These are phyloP conservation scores for Smithornis capensis DNA, from an alignment of 2,113 vertebrate species.

Conservation along the genomic window DNA sequence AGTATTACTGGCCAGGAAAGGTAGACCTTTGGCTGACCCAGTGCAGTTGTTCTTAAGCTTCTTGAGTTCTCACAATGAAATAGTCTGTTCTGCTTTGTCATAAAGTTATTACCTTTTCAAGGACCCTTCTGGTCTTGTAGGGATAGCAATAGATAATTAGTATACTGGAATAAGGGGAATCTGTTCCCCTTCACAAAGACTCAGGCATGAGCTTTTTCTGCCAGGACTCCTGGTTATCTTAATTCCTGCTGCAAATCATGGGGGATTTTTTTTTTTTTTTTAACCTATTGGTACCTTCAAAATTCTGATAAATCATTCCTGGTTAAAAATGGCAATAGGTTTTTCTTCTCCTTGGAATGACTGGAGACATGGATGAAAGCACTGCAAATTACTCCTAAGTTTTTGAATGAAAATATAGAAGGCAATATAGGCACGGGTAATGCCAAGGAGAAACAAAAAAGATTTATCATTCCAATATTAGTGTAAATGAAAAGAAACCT, in stretches of 20 bases:
- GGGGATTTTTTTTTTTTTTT: background rate
- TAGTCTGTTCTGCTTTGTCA: slow-evolving; percentile 8
- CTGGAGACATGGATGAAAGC: background rate
- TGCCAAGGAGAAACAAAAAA: background rate
- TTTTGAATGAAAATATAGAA: background rate
- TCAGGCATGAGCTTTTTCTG: background rate
- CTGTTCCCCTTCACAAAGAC: background rate
- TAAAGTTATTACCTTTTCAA: background rate
- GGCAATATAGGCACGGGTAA: background rate
- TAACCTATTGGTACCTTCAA: background rate
- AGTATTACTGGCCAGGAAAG: slow-evolving; percentile 27
- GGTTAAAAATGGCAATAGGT: background rate
- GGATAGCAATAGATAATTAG: background rate
- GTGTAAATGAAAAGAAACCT: background rate
- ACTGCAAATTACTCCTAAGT: background rate
- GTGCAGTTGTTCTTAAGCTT: background rate
- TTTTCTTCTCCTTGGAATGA: background rate
- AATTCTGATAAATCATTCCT: background rate
- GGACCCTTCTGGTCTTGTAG: background rate
- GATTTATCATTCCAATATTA: background rate
- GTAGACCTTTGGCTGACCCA: slow-evolving; percentile 58
- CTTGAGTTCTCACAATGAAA: background rate
- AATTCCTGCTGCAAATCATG: background rate
- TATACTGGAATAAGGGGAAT: background rate
- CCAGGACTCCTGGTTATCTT: background rate